Conservation (phyloP, 2,888 invertebrate genomes). For the Drosophila longiperda region DNA sequence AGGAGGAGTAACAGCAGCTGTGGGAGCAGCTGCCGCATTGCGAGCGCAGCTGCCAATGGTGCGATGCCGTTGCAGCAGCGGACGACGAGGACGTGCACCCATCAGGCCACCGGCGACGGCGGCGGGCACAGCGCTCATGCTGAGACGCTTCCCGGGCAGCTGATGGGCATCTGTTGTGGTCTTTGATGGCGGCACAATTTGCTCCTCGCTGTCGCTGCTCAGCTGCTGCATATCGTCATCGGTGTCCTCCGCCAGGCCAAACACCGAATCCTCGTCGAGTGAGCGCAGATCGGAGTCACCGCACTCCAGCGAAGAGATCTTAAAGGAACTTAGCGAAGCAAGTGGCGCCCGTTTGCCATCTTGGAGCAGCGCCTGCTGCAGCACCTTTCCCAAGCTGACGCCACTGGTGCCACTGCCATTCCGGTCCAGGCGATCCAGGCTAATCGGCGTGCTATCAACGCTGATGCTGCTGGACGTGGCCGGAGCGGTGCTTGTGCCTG, state of each 20-base stretch:
- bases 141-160: conserved; percentile 70
- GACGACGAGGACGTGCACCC: conserved; percentile 70
- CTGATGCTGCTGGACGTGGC: conserved; percentile 81
- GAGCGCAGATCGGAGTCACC: conserved; percentile 90
- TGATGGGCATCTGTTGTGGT: conserved; percentile 23
- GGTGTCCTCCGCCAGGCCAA: conserved; percentile 89
- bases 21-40: conserved; percentile 71
- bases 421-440: conserved; percentile 67
- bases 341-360: conserved; percentile 88
- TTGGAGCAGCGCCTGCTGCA: conserved; percentile 78
- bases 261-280: conserved; percentile 93
- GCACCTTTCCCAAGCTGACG: conserved; percentile 80
- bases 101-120: neutral
- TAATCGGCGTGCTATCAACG: conserved; percentile 80
- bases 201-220: conserved; percentile 92
- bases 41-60: conserved; percentile 81
- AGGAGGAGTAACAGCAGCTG: conserved; percentile 53
- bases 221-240: conserved; percentile 94
- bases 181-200: conserved; percentile 38
- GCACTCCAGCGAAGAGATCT: conserved; percentile 88
- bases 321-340: conserved; percentile 92
- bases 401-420: conserved; percentile 78
- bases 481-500: conserved; percentile 11
- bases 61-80: conserved; percentile 82
- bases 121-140: conserved; percentile 56